Evolutionary conservation across 53 echinoderm and acorn worm genomes (phyloP), one percentile per base, ranked within the genome.

Genomic region (Mesocentrotus franciscanus): DNA sequence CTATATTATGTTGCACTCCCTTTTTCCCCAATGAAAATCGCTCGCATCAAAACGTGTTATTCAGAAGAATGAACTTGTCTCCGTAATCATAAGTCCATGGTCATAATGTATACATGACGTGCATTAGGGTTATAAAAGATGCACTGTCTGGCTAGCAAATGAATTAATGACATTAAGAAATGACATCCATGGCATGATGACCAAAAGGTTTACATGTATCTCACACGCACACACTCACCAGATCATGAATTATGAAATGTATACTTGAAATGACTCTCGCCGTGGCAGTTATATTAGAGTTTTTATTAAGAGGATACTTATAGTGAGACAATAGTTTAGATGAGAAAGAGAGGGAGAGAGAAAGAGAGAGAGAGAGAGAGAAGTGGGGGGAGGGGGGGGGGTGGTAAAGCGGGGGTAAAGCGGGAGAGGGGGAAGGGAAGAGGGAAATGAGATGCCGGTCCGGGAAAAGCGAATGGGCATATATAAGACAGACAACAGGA

Each of bases 331-430:
- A 49, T 49, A 49, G 49, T 49, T 49, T 49, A 49, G 49, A 49
- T 49, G 49, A 49, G 49, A 49, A 49, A 4, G 62, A 91, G 17
- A 18, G 10, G 68, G 36, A 22, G 71, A 17, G 49, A 92, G 17
- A n/a, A 3, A 90, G 62, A 90, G 62, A 90, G 90, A 61, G 27
- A 90, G 60, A 8, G 6, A 90, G 33, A 90, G 90, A 90, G 58
- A 59, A 60, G 22, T 2, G 15, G 61, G 59, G 57, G 17, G 60
- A 60, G 71, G 26, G 26, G 71, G 71, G 71, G 61, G 26, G 71
- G 26, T 2, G 26, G n/a, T 7, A 26, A n/a, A n/a, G n/a, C n/a
- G n/a, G n/a, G n/a, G n/a, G n/a, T n/a, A n/a, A n/a, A n/a, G n/a
- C n/a, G n/a, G n/a, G n/a, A n/a, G n/a, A n/a, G n/a, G n/a, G n/a